Conservation (phyloP, 2,113 vertebrate species). For the Malurus melanocephalus region DNA sequence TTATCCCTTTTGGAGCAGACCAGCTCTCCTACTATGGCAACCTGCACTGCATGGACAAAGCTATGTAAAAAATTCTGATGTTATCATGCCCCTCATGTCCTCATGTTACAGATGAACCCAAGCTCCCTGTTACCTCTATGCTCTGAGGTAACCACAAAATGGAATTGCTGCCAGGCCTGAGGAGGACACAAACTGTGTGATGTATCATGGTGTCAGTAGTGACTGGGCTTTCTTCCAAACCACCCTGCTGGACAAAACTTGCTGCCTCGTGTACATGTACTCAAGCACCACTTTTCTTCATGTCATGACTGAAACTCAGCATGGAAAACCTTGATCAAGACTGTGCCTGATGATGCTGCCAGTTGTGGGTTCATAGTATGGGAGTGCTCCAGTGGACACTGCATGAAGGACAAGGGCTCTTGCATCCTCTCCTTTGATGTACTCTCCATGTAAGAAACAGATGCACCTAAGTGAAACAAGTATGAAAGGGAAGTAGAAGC, state of each 20-base stretch:
- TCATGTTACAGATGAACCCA: neutral
- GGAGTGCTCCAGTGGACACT: neutral
- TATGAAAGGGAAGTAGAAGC: neutral
- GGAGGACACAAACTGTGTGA: neutral
- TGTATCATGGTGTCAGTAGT: neutral
- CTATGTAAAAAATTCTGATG: neutral
- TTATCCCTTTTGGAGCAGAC: neutral
- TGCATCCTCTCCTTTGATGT: neutral
- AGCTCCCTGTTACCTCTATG: neutral
- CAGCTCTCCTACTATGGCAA: neutral
- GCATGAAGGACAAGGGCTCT: neutral
- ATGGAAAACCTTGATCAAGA: neutral
- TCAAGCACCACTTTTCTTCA: neutral
- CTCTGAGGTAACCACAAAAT: neutral
- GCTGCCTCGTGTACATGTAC: accelerated
- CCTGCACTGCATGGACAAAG: neutral
- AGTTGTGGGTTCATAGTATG: neutral
- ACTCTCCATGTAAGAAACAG: neutral
- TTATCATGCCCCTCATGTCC: neutral
- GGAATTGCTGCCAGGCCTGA: neutral
- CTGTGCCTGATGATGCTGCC: neutral
- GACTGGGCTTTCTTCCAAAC: neutral
- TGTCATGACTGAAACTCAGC: neutral
- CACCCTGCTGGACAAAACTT: neutral
- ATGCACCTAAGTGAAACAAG: neutral